These are phyloP conservation scores for Amblyjoppa fuscipennis DNA, from an alignment of 2,888 invertebrate species.

Conservation along the genomic window DNA sequence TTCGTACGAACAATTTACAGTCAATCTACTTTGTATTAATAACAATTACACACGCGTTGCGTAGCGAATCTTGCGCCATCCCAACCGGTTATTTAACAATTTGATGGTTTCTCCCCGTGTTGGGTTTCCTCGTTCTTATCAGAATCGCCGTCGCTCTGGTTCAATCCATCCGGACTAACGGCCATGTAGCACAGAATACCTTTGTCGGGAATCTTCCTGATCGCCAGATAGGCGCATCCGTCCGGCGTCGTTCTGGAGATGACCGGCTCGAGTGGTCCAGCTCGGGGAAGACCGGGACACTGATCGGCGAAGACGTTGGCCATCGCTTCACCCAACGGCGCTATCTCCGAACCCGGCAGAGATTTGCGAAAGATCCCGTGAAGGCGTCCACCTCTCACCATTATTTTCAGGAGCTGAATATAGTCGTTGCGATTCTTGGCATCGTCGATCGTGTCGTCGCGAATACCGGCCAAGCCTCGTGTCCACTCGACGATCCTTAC, in stretches of 20 bases:
- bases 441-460: constrained; percentile 85
- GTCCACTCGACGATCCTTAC: constrained; percentile 87
- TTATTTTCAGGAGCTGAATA: constrained; percentile 86
- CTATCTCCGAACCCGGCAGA: constrained; percentile 84
- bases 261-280: constrained; percentile 86
- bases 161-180: constrained; percentile 84
- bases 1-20: too few relatives aligned
- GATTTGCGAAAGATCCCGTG: constrained; percentile 86
- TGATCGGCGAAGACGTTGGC: constrained; percentile 81
- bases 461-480: constrained; percentile 85
- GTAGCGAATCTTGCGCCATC: too few relatives aligned
- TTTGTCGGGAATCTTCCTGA: constrained; percentile 86
- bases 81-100: background rate
- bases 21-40: too few relatives aligned
- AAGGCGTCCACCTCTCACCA: constrained; percentile 85
- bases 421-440: constrained; percentile 86
- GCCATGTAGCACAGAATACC: constrained; percentile 87
- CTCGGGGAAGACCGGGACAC: constrained; percentile 85
- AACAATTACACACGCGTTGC: too few relatives aligned
- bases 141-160: constrained; percentile 23
- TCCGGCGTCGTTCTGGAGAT: constrained; percentile 86
- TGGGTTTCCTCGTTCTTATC: background rate
- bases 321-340: constrained; percentile 85
- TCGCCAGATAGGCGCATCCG: constrained; percentile 86
- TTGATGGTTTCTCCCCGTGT: background rate